Evolutionary conservation across 2,888 invertebrate genomes (phyloP), one percentile per base, ranked within the genome.

Genomic region (Drosophila sordidula): DNA sequence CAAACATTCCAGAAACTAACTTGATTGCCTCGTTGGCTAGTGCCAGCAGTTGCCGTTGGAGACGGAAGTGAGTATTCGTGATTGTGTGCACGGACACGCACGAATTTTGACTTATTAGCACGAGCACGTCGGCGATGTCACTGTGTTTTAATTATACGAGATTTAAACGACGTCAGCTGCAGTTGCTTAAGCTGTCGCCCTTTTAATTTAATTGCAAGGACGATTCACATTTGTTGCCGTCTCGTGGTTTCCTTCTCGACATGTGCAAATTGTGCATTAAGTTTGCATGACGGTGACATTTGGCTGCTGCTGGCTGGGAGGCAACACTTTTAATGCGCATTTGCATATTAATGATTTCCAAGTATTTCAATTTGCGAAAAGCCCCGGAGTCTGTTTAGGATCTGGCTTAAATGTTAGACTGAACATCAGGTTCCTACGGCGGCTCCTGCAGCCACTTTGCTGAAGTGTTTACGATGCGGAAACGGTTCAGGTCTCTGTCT

Each of bases 191-290:
- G 32, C 12, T 14, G 44, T 12, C 41, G 68, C 59, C 47, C 44
- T 71, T 55, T 77, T 83, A 71, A 80, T 71, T 80, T 76, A 80
- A 78, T 80, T 49, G 76, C 39, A 47, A 52, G 71, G 63, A 59
- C 44, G 41, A 9, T 62, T 32, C 36, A 56, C 36, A 51, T 54
- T 54, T 47, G 54, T 8, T 16, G 54, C 29, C 59, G 25, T 25
- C 38, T 47, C 52, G 45, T 25, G 61, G 42, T 45, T 49, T 47
- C 50, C 42, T 56, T 36, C 39, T 22, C n/a, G 45, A 18, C 71
- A 46, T 56, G 49, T 68, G 65, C 44, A 55, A 52, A 69, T 56
- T 52, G 52, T 65, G 42, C 63, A 66, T 62, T 61, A 62, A 68
- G 50, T 45, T 71, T 32, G 42, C 59, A 54, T 64, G 58, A 50